Percentiles rank a stretch among this genome's conserved stretches.
phyloP scores from a whole-genome alignment of 2,113 vertebrate genomes.

The Oreotragus oreotragus region DNA sequence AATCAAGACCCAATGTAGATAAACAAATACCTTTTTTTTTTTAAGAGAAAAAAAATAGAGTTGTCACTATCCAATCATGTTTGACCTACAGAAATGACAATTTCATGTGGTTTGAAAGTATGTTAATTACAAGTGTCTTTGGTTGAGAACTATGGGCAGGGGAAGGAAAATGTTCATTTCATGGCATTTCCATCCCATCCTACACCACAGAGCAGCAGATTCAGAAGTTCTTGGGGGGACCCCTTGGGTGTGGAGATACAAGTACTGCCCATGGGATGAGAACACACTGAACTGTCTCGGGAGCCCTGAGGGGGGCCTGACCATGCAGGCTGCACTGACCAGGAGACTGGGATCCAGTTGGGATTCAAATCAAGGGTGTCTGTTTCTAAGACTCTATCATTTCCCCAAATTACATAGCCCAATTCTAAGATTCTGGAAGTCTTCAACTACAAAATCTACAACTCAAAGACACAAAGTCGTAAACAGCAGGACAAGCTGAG shows the following conservation, averaged over 20 bases:
- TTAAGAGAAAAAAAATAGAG: neutral
- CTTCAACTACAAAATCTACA: neutral
- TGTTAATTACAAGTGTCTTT: neutral
- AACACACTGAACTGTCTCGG: too few relatives aligned
- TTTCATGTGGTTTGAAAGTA: neutral
- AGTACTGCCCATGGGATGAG: fast-evolving
- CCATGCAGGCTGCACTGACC: too few relatives aligned
- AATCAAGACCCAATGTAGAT: neutral
- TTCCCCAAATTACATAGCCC: neutral
- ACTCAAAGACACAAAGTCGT: neutral
- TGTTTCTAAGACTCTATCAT: neutral
- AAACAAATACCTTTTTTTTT: neutral
- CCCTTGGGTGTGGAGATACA: neutral
- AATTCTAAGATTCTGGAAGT: neutral
- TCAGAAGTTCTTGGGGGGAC: neutral
- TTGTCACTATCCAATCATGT: neutral
- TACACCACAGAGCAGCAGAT: neutral
- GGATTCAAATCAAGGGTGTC: neutral
- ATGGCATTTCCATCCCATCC: neutral
- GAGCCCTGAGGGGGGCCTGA: too few relatives aligned
- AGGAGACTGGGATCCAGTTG: neutral
- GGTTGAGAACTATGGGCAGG: neutral
- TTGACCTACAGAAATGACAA: neutral
- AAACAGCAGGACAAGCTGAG: neutral
- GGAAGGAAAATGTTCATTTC: neutral